phyloP scores from a whole-genome alignment of 1,140 invertebrate genomes.

The Orussus abietinus region DNA sequence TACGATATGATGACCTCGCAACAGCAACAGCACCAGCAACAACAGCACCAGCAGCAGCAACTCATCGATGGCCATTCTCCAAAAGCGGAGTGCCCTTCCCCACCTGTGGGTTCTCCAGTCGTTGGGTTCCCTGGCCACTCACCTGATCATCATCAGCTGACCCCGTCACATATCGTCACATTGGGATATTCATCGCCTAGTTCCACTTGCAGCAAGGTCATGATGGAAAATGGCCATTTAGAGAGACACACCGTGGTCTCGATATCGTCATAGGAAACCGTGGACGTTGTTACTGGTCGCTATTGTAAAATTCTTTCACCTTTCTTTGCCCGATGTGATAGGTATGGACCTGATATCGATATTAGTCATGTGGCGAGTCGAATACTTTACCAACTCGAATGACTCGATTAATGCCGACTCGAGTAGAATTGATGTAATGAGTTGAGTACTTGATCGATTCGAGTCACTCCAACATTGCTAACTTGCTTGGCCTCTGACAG shows the following conservation, averaged over 20 bases:
- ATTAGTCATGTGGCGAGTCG: no score
- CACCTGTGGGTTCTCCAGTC: conserved; percentile 39
- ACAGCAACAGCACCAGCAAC: conserved; percentile 32
- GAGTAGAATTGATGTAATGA: no score
- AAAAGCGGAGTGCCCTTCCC: conserved; percentile 44
- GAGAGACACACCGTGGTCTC: conserved; percentile 42
- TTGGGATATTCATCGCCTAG: conserved; percentile 35
- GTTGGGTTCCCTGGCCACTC: conserved; percentile 37
- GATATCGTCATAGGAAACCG: conserved; percentile 45
- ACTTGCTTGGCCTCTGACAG: no score
- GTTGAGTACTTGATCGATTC: no score
- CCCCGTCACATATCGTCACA: conserved; percentile 40
- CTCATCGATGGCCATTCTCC: conserved; percentile 40
- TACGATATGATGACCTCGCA: conserved; percentile 34
- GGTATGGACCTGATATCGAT: no score
- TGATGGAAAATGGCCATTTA: conserved; percentile 34
- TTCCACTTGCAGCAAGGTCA: conserved; percentile 24
- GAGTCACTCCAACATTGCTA: no score
- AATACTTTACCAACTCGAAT: no score
- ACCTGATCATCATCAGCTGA: conserved; percentile 43
- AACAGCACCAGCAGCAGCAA: conserved; percentile 30
- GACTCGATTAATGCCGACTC: no score
- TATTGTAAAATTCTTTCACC: no score
- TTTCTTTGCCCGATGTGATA: no score
- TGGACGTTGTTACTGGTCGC: no score